Evolutionary conservation across 2,797 vertebrate species (phyloP).

Genomic region (Rallus crepitans): DNA sequence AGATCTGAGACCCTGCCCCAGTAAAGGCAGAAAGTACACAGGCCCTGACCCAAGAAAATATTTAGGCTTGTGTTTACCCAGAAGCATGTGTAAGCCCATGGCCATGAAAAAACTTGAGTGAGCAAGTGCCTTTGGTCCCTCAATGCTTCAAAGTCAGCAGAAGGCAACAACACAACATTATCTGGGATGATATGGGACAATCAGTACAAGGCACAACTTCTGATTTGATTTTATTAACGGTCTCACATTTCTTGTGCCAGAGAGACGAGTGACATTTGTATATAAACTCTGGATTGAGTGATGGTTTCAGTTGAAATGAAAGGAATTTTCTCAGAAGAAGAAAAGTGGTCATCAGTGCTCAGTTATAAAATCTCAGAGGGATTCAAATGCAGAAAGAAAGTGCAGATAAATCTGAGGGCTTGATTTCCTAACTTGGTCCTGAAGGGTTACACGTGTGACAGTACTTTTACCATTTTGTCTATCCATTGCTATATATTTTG

Average conservation of each 20-base stretch:
- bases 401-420: not conserved
- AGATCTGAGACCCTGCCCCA: not conserved
- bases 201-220: not conserved
- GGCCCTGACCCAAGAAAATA: not conserved
- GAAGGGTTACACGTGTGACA: not conserved
- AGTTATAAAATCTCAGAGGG: not conserved
- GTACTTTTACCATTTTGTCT: not conserved
- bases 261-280: not conserved
- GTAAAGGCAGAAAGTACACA: not conserved
- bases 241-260: not conserved
- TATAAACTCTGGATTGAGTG: not conserved
- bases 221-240: not conserved
- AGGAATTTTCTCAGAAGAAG: not conserved
- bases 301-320: not conserved
- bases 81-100: not conserved
- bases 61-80: rapidly evolving
- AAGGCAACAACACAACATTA: not conserved
- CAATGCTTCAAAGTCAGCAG: not conserved
- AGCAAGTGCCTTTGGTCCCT: not conserved
- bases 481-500: not conserved
- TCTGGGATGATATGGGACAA: not conserved
- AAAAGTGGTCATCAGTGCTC: not conserved
- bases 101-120: not conserved
- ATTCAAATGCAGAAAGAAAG: not conserved
- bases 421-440: not conserved